phyloP scores from a whole-genome alignment of 2,797 vertebrate genomes.

The Myotis pilosus region DNA sequence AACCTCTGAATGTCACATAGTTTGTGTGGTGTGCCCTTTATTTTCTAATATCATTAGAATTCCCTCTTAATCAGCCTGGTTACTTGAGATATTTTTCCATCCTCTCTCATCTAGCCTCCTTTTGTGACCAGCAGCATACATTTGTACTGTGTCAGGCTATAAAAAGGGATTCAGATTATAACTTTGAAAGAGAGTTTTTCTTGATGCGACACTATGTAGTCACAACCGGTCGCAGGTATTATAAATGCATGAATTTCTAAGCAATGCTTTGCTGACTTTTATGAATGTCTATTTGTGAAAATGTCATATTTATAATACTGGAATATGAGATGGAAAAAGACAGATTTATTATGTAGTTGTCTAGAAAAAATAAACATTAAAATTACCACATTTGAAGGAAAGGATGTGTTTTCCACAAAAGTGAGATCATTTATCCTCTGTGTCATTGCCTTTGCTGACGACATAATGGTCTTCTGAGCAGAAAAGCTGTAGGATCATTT shows the following conservation, averaged over 20 bases:
- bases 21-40: background rate
- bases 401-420: background rate
- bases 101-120: background rate
- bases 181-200: background rate
- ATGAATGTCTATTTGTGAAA: slow-evolving; percentile 38
- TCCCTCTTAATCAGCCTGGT: background rate
- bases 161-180: background rate
- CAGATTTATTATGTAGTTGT: background rate
- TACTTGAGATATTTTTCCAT: background rate
- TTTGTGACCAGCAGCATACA: background rate
- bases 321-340: background rate
- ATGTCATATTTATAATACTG: background rate
- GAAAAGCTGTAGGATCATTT: background rate
- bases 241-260: background rate
- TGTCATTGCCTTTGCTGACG: fast-evolving
- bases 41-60: background rate
- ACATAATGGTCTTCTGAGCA: background rate
- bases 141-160: background rate
- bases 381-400: background rate
- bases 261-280: slow-evolving; percentile 28
- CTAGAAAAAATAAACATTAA: slow-evolving; percentile 60
- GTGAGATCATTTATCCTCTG: background rate
- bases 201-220: background rate
- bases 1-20: background rate
- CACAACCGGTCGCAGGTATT: background rate